These are phyloP conservation scores for Disparrhopalites patrizii DNA, from an alignment of 2,888 invertebrate genomes.

Conservation along the genomic window DNA sequence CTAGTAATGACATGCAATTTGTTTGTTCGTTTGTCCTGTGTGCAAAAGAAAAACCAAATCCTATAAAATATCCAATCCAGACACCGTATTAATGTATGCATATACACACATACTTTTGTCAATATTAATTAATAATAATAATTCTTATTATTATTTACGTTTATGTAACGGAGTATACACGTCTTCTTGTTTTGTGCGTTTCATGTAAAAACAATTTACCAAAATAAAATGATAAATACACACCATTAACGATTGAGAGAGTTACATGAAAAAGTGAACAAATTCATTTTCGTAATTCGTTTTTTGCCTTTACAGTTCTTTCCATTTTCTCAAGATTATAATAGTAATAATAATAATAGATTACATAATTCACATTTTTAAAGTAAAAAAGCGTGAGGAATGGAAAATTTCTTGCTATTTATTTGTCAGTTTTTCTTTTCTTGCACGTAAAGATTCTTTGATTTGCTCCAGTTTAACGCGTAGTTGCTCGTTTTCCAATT, in stretches of 20 bases:
- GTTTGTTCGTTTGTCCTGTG: conserved; percentile 8
- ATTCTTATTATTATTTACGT: conserved; percentile 9
- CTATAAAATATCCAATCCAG: conserved; percentile 8
- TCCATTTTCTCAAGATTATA: background rate
- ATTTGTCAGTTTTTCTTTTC: conserved; percentile 38
- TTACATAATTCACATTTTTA: background rate
- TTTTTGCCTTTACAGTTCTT: no score
- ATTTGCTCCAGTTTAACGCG: conserved; percentile 37
- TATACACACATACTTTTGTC: conserved; percentile 7
- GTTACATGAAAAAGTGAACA: conserved; percentile 6
- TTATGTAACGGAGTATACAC: conserved; percentile 7
- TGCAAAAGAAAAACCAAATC: conserved; percentile 13
- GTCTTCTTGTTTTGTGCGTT: conserved; percentile 14
- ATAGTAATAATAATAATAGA: conserved; percentile 2
- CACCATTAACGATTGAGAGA: background rate
- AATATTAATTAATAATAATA: conserved; percentile 4
- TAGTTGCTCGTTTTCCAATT: conserved; percentile 38
- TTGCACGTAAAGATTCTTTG: conserved; percentile 37
- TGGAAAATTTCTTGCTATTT: conserved; percentile 22
- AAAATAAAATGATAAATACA: background rate
- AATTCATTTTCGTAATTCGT: conserved; percentile 3
- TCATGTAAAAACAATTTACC: conserved; percentile 13
- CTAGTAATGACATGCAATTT: conserved; percentile 55
- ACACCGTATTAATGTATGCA: no score
- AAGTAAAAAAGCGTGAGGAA: conserved; percentile 11